Evolutionary conservation across 2,113 vertebrate species (phyloP), one percentile per base, ranked within the genome.

Genomic region (Lampris megalopsis): DNA sequence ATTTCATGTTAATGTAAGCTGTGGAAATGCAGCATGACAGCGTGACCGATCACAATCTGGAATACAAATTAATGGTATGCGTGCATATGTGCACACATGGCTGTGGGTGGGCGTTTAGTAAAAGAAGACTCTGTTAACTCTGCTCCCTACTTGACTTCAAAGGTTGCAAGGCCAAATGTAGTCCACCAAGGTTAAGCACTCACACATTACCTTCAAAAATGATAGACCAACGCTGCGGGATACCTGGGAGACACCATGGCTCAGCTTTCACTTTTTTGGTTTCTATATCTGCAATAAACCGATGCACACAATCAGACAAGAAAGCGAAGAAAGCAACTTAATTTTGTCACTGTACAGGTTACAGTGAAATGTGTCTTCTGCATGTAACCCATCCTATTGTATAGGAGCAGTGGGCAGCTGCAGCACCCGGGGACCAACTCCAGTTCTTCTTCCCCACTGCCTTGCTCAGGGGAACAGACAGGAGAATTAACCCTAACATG

Each of bases 111-210:
- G 67, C 73, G 63, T 75, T 74, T 69, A 76, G 63, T 80, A 61
- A 63, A 71, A 35, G 11, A 84, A 85, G 68, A 24, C 24, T 24
- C 24, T 77, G 63, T 79, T 80, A 86, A 75, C 63, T 88, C 72
- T 80, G 79, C 79, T 89, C 79, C 78, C 70, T 75, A 74, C 86
- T 72, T 85, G 83, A 90, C 86, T 83, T 88, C 71, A 73, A 80
- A 88, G 70, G 80, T 68, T 83, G 67, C 67, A 5, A 64, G 68
- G 75, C 60, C 77, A 80, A 85, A 88, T 85, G 56, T 80, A 80
- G 83, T 83, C 75, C 82, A 82, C 61, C 60, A 56, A 63, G 52
- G 66, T 58, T 54, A 84, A 1, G 58, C 53, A 59, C 9, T 56
- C 48, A 53, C 58, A 65, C 43, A 67, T 43, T n/a, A 57, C 6